Percentiles rank a stretch among this genome's conserved stretches.
phyloP scores from a whole-genome alignment of 2,113 vertebrate genomes.

The Poecilia latipinna region DNA sequence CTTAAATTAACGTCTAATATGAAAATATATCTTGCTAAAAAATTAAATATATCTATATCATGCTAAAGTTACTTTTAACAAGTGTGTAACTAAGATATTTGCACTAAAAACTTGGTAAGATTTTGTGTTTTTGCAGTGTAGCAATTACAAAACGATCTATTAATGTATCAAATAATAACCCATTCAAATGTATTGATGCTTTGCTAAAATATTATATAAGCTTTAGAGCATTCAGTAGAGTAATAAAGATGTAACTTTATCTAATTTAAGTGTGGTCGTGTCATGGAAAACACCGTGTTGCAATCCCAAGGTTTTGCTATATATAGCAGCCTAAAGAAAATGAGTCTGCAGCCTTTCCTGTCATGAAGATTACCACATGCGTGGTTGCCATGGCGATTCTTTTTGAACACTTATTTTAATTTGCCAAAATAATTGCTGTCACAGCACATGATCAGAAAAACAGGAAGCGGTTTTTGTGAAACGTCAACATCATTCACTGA shows the following conservation, averaged over 20 bases:
- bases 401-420: neutral
- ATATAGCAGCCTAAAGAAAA: neutral
- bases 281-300: neutral
- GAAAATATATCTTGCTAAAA: too few species aligned
- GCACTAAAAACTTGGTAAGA: too few species aligned
- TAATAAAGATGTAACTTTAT: neutral
- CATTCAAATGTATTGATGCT: neutral
- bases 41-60: too few species aligned
- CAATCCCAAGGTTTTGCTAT: slow-evolving; percentile 11
- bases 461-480: neutral
- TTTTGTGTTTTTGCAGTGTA: too few species aligned
- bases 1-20: too few species aligned
- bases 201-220: neutral
- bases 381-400: neutral
- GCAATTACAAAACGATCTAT: neutral
- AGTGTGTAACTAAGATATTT: too few species aligned
- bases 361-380: neutral
- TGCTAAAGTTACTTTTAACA: too few species aligned
- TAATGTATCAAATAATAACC: neutral
- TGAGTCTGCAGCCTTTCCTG: neutral
- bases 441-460: neutral
- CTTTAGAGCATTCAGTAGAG: neutral
- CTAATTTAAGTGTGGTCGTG: neutral
- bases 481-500: neutral
- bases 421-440: neutral